phyloP scores from a whole-genome alignment of 2,888 invertebrate species.

The Tetanocera ferruginea region DNA sequence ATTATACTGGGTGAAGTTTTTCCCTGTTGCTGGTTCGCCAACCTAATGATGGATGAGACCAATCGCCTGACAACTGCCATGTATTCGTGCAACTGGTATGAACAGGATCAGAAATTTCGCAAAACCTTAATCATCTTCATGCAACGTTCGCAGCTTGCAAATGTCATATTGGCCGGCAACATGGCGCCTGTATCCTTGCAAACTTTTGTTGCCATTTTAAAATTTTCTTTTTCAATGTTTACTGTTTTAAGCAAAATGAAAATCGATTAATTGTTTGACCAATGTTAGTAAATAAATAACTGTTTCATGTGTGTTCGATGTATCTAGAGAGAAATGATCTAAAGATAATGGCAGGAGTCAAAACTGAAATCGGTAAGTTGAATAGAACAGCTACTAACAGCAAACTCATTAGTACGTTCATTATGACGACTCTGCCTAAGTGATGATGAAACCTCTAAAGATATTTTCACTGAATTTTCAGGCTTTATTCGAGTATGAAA shows the following conservation, averaged over 20 bases:
- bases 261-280: background rate
- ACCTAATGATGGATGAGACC: slow-evolving; percentile 49
- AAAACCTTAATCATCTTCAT: slow-evolving; percentile 56
- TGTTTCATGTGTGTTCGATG: too few species aligned
- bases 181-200: slow-evolving; percentile 54
- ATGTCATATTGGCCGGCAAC: slow-evolving; percentile 51
- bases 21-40: slow-evolving; percentile 54
- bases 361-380: too few species aligned
- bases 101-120: slow-evolving; percentile 51
- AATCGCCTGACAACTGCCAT: slow-evolving; percentile 50
- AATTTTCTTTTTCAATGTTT: slow-evolving; percentile 52
- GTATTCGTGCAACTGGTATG: slow-evolving; percentile 55
- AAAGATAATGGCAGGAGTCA: too few species aligned
- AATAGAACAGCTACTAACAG: too few species aligned
- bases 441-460: too few species aligned
- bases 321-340: too few species aligned
- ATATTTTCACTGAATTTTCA: too few species aligned
- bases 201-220: slow-evolving; percentile 50
- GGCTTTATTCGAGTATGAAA: too few species aligned
- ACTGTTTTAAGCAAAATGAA: slow-evolving; percentile 47
- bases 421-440: too few species aligned
- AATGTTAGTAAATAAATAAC: background rate
- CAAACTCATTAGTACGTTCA: too few species aligned
- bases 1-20: slow-evolving; percentile 48
- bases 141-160: slow-evolving; percentile 54